These are phyloP conservation scores for Cossypha heuglini DNA, from an alignment of 2,797 vertebrate genomes.

Conservation along the genomic window DNA sequence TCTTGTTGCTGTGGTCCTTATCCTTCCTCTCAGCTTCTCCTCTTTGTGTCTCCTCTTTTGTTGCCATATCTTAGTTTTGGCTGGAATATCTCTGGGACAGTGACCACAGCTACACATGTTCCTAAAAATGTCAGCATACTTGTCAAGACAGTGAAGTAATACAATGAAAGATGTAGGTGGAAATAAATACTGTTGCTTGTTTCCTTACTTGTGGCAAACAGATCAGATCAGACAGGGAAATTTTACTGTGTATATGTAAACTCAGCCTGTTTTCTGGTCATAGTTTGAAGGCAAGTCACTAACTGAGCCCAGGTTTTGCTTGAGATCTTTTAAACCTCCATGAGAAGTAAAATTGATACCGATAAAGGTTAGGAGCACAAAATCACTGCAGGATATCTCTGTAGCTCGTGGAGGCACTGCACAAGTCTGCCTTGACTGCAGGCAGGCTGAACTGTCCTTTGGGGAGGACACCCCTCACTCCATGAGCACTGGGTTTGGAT, in stretches of 20 bases:
- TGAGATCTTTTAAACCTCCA: not conserved
- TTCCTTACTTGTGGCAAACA: not conserved
- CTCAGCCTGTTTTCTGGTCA: not conserved
- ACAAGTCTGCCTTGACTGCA: rapidly evolving
- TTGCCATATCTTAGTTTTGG: not conserved
- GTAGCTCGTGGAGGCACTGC: not conserved
- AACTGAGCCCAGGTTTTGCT: not conserved
- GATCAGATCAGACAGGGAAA: not conserved
- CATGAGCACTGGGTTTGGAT: not conserved
- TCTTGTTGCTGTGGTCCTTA: not conserved
- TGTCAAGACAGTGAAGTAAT: not conserved
- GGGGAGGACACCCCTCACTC: not conserved
- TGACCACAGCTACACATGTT: not conserved
- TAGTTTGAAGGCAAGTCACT: not conserved
- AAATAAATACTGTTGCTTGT: not conserved
- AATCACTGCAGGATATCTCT: not conserved
- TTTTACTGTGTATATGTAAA: not conserved
- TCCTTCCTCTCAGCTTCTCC: not conserved
- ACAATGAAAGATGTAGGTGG: not conserved
- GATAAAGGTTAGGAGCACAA: not conserved
- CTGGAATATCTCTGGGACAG: not conserved
- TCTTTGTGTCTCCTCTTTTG: not conserved
- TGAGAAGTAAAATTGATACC: not conserved
- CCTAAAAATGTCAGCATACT: not conserved
- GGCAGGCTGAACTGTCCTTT: not conserved